These are phyloP conservation scores for Aspidiotus destructor DNA, from an alignment of 2,888 invertebrate species.

Conservation along the genomic window DNA sequence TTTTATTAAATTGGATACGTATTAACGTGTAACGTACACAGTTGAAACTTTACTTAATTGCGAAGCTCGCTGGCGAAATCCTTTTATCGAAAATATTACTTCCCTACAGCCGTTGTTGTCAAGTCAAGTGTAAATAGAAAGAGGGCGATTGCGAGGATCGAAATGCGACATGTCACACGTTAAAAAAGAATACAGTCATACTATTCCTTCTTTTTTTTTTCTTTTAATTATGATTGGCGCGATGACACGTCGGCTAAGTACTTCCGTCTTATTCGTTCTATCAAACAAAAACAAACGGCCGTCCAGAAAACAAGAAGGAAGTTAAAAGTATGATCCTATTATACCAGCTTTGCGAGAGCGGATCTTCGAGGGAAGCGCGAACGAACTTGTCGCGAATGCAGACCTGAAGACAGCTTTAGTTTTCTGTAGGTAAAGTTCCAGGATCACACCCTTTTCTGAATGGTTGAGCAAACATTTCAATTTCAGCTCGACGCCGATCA, in stretches of 20 bases:
- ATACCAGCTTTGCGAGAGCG: too few relatives aligned
- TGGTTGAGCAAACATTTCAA: too few relatives aligned
- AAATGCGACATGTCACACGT: constrained; percentile 2
- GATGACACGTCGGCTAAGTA: not conserved
- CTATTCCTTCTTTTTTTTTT: not conserved
- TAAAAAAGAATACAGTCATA: not conserved
- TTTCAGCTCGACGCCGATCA: too few relatives aligned
- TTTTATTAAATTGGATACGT: not conserved
- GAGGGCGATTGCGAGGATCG: not conserved
- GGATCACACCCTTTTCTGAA: too few relatives aligned
- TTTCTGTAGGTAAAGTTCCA: too few relatives aligned
- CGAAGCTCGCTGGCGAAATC: constrained; percentile 1
- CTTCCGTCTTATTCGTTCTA: not conserved
- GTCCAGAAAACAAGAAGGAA: too few relatives aligned
- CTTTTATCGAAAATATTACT: not conserved
- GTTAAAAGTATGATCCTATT: too few relatives aligned
- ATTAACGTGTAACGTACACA: not conserved
- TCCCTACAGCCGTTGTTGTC: not conserved
- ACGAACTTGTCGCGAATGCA: too few relatives aligned
- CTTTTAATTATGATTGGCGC: not conserved
- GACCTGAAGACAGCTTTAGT: too few relatives aligned
- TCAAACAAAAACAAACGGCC: too few relatives aligned
- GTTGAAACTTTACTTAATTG: constrained; percentile 1
- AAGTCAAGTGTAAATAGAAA: constrained; percentile 1
- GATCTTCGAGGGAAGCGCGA: too few relatives aligned